phyloP scores from a whole-genome alignment of 2,797 vertebrate species.

The Falco cherrug region DNA sequence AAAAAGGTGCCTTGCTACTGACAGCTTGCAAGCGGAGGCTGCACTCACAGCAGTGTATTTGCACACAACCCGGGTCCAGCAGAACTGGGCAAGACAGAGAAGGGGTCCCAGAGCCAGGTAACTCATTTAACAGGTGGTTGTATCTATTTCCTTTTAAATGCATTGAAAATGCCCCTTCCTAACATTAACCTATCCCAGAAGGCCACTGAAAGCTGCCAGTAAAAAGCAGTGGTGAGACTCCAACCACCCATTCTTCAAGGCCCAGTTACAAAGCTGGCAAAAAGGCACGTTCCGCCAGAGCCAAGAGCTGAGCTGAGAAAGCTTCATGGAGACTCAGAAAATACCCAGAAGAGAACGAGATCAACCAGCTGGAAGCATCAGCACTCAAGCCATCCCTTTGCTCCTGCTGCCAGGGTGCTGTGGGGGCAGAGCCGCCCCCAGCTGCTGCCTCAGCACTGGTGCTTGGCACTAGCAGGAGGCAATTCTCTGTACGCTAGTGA shows the following conservation, averaged over 20 bases:
- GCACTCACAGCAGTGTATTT: background rate
- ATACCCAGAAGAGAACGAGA: background rate
- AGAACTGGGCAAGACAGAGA: rapidly evolving
- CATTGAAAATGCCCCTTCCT: background rate
- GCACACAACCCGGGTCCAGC: rapidly evolving
- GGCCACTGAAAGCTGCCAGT: background rate
- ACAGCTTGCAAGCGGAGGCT: background rate
- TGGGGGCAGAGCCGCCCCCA: rapidly evolving
- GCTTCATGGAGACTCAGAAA: background rate
- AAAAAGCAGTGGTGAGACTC: background rate
- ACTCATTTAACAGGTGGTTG: background rate
- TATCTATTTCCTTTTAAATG: background rate
- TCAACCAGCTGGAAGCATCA: background rate
- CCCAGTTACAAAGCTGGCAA: background rate
- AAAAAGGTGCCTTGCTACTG: background rate
- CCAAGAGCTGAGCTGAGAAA: background rate
- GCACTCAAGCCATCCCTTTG: background rate
- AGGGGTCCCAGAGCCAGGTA: background rate
- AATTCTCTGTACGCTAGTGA: background rate
- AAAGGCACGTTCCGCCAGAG: background rate
- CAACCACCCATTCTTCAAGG: background rate
- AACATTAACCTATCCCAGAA: background rate
- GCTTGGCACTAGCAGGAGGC: rapidly evolving
- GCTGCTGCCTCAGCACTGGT: background rate
- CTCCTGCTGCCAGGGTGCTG: background rate